Evolutionary conservation across 2,888 invertebrate species (phyloP).

Genomic region (Tillus elongatus): DNA sequence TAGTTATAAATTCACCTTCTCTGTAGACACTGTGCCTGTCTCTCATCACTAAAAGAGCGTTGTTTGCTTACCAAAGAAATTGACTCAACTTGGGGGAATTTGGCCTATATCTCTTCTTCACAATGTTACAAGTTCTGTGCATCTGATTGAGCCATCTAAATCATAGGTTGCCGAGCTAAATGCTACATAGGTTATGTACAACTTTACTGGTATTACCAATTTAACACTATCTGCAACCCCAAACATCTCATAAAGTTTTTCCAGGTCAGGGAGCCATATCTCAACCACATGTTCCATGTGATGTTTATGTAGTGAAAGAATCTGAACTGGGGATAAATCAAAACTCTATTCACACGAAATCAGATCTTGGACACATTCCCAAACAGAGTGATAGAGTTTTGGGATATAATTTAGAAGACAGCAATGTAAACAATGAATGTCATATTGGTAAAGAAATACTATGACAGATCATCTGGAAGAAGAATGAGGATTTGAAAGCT

Average conservation of each 20-base stretch:
- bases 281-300: slow-evolving; percentile 78
- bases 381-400: slow-evolving; percentile 88
- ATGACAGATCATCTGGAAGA: slow-evolving; percentile 62
- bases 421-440: slow-evolving; percentile 94
- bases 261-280: slow-evolving; percentile 86
- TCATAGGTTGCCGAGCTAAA: slow-evolving; percentile 45
- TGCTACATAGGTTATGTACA: slow-evolving; percentile 73
- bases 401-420: slow-evolving; percentile 85
- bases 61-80: slow-evolving; percentile 78
- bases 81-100: slow-evolving; percentile 81
- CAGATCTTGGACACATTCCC: slow-evolving; percentile 89
- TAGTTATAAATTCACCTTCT: slow-evolving; percentile 92
- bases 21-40: slow-evolving; percentile 91
- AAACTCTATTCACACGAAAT: slow-evolving; percentile 74
- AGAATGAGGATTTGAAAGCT: slow-evolving; percentile 83
- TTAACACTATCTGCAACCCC: slow-evolving; percentile 78
- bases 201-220: slow-evolving; percentile 79
- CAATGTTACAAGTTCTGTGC: slow-evolving; percentile 81
- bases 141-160: slow-evolving; percentile 79
- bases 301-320: slow-evolving; percentile 87
- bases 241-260: slow-evolving; percentile 85
- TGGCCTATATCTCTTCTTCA: slow-evolving; percentile 80
- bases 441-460: slow-evolving; percentile 88
- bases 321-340: slow-evolving; percentile 77
- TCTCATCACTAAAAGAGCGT: slow-evolving; percentile 93